phyloP scores from a whole-genome alignment of 2,888 invertebrate genomes.

The Axea sp. region DNA sequence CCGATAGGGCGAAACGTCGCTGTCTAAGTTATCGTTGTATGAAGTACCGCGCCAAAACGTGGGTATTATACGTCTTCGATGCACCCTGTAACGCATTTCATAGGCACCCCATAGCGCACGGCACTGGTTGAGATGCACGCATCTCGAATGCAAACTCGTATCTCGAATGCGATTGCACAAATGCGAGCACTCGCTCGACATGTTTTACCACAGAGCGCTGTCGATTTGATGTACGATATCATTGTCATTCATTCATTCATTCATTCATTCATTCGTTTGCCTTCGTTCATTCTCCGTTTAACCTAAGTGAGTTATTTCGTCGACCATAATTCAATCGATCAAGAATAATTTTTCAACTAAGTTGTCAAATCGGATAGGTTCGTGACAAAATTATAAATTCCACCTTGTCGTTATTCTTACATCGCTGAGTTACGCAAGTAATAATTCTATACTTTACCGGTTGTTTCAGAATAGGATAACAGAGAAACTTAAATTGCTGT shows the following conservation, averaged over 20 bases:
- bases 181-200: constrained; percentile 47
- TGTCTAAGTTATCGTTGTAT: constrained; percentile 77
- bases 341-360: constrained; percentile 35
- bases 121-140: constrained; percentile 49
- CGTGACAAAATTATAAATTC: constrained; percentile 19
- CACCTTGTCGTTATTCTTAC: constrained; percentile 3
- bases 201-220: constrained; percentile 62
- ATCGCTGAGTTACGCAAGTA: not conserved
- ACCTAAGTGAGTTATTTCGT: constrained; percentile 35
- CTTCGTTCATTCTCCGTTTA: constrained; percentile 36
- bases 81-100: constrained; percentile 58
- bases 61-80: constrained; percentile 72
- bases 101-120: constrained; percentile 64
- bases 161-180: constrained; percentile 61
- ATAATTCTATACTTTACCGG: constrained; percentile 18
- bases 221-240: constrained; percentile 72
- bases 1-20: constrained; percentile 68
- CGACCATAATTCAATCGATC: constrained; percentile 36
- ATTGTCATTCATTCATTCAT: constrained; percentile 70
- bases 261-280: constrained; percentile 61
- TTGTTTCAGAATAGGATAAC: constrained; percentile 11
- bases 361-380: constrained; percentile 26
- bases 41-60: constrained; percentile 75
- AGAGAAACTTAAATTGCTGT: constrained; percentile 53
- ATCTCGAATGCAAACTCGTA: constrained; percentile 59